Conservation (phyloP, 1,140 invertebrate genomes). For the Cataglyphis hispanica region DNA sequence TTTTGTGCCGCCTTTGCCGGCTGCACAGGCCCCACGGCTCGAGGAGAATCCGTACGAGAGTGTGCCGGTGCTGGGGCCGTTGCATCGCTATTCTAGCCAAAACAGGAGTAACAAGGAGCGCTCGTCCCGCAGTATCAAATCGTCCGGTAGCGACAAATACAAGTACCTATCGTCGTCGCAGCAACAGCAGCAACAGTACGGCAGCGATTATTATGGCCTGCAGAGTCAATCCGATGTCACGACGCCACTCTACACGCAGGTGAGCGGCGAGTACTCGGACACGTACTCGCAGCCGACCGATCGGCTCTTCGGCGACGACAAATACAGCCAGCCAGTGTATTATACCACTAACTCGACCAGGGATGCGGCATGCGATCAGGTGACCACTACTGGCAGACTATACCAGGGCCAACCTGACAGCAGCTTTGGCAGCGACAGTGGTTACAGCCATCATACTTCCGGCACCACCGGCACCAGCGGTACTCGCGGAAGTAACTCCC, state of each 20-base stretch:
- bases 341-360: constrained; percentile 70
- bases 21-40: constrained; percentile 76
- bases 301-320: constrained; percentile 80
- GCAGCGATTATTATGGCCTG: constrained; percentile 78
- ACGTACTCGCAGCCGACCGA: constrained; percentile 75
- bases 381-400: constrained; percentile 73
- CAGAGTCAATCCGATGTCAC: constrained; percentile 74
- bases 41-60: constrained; percentile 87
- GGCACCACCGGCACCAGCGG: constrained; percentile 82
- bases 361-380: constrained; percentile 62
- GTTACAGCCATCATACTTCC: constrained; percentile 90
- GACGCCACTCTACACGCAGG: constrained; percentile 76
- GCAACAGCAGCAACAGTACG: constrained; percentile 22
- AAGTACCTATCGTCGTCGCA: constrained; percentile 70
- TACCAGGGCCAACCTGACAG: constrained; percentile 87
- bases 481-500: constrained; percentile 79
- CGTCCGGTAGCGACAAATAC: constrained; percentile 67
- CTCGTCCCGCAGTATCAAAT: constrained; percentile 45
- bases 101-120: constrained; percentile 76
- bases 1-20: constrained; percentile 85
- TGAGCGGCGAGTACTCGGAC: constrained; percentile 71
- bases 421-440: constrained; percentile 89
- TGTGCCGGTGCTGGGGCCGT: constrained; percentile 87
- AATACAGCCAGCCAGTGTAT: constrained; percentile 79
- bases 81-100: constrained; percentile 82